Evolutionary conservation across 1,140 invertebrate genomes (phyloP).

Genomic region (Metopolophium dirhodum): DNA sequence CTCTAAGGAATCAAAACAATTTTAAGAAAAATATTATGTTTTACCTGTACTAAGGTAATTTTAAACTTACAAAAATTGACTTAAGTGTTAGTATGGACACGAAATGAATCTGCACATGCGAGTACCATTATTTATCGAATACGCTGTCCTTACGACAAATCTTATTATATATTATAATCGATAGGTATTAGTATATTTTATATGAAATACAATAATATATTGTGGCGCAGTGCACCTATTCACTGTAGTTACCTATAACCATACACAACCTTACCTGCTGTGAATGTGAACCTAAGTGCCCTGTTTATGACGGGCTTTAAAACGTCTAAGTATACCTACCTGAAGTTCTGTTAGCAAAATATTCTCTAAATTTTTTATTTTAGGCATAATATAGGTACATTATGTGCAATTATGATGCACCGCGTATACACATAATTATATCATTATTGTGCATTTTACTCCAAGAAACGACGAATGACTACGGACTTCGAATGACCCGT

Average conservation of each 20-base stretch:
- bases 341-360: neutral
- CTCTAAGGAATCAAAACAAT: neutral
- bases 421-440: neutral
- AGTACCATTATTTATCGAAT: neutral
- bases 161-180: too few species aligned
- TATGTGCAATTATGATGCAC: neutral
- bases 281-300: neutral
- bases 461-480: neutral
- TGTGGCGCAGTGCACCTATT: too few species aligned
- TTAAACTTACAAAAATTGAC: neutral
- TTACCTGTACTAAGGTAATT: neutral
- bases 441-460: neutral
- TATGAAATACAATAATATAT: too few species aligned
- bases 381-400: neutral
- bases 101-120: neutral
- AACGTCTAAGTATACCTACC: neutral
- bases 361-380: neutral
- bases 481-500: too few species aligned
- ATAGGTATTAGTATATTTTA: too few species aligned
- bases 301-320: neutral
- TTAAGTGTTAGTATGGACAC: neutral
- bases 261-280: neutral
- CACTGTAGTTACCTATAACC: too few species aligned
- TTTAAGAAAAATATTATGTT: neutral
- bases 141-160: neutral